These are phyloP conservation scores for Onychomys leucogaster DNA, from an alignment of 2,797 vertebrate species.

Conservation along the genomic window DNA sequence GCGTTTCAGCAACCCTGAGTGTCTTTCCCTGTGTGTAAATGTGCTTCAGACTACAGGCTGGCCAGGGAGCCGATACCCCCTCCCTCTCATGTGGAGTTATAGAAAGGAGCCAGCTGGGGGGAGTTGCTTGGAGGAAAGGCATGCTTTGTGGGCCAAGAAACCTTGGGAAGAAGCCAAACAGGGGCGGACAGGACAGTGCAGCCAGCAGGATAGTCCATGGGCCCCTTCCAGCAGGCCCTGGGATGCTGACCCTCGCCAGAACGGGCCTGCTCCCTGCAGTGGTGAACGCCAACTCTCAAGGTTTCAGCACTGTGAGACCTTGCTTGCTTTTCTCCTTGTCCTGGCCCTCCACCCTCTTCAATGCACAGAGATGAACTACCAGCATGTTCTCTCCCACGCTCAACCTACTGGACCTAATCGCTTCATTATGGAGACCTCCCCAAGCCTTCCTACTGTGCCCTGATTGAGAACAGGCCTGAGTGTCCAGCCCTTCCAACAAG, in stretches of 20 bases:
- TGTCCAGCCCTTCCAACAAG: slow-evolving; percentile 19
- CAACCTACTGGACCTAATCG: slow-evolving; percentile 33
- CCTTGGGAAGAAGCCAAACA: slow-evolving; percentile 54
- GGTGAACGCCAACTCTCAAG: slow-evolving; percentile 6
- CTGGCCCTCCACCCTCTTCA: background rate
- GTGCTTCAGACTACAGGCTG: background rate
- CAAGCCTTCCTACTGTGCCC: slow-evolving; percentile 60
- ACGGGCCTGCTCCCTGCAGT: background rate
- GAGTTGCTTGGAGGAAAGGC: slow-evolving; percentile 68
- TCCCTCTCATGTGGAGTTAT: background rate
- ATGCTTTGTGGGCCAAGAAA: slow-evolving; percentile 68
- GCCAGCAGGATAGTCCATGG: background rate
- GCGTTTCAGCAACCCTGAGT: background rate
- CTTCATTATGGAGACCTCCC: slow-evolving; percentile 54
- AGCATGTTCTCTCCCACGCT: slow-evolving; percentile 54
- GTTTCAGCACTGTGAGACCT: background rate
- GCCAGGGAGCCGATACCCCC: background rate
- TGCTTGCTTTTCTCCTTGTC: background rate
- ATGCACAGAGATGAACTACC: background rate
- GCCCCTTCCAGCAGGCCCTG: background rate
- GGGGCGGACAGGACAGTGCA: background rate
- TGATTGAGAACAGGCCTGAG: slow-evolving; percentile 76
- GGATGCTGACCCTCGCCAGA: background rate
- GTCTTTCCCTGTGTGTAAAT: background rate
- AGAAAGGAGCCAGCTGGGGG: slow-evolving; percentile 53